phyloP scores from a whole-genome alignment of 2,113 vertebrate genomes.

The Athene cunicularia region DNA sequence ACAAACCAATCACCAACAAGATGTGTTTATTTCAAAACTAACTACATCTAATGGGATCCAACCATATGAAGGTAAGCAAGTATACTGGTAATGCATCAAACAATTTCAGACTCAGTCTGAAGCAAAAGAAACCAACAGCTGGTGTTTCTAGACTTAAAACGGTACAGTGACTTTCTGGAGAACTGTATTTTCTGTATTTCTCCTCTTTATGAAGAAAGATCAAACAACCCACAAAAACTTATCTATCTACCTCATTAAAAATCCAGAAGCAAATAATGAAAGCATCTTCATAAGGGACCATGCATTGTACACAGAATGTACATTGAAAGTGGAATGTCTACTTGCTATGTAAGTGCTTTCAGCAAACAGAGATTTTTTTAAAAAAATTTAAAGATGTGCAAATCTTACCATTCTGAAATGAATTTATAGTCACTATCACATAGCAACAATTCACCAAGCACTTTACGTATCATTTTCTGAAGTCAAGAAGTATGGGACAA shows the following conservation, averaged over 20 bases:
- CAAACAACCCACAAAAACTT: neutral
- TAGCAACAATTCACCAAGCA: neutral
- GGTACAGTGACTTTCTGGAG: neutral
- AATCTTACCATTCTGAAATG: neutral
- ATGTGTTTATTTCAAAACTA: neutral
- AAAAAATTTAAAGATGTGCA: neutral
- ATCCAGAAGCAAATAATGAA: neutral
- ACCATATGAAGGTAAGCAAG: neutral
- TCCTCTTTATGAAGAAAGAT: neutral
- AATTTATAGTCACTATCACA: neutral
- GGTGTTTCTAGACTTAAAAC: neutral
- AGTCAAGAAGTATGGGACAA: neutral
- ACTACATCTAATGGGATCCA: neutral
- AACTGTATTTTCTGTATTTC: neutral
- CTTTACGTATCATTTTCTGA: neutral
- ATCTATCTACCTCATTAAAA: neutral
- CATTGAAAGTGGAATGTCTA: neutral
- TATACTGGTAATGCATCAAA: neutral
- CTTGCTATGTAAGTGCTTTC: neutral
- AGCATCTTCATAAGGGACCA: neutral
- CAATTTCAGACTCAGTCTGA: neutral
- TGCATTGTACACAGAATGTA: fast-evolving
- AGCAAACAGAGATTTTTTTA: neutral
- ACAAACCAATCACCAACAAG: neutral
- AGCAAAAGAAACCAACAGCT: neutral